Conservation (phyloP, 2,888 invertebrate genomes). For the Tortrix viridana region DNA sequence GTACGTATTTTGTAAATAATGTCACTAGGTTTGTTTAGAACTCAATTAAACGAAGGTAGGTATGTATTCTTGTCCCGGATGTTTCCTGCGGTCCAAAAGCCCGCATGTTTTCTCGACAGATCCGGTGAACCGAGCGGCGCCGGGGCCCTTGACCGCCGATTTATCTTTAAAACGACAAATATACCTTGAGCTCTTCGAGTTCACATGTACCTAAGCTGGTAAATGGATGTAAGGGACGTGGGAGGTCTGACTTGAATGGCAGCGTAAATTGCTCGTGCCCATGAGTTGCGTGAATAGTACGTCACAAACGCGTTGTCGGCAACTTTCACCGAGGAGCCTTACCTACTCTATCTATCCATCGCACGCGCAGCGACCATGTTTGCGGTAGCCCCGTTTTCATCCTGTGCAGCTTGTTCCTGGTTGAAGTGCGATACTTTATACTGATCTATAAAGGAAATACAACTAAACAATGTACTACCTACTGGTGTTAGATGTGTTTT, state of each 20-base stretch:
- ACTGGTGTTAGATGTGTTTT: not conserved
- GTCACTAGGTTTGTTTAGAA: not conserved
- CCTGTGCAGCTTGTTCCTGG: constrained; percentile 41
- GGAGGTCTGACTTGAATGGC: constrained; percentile 60
- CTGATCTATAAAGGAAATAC: not conserved
- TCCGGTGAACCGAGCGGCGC: constrained; percentile 49
- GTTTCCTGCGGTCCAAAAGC: constrained; percentile 55
- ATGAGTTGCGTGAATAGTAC: constrained; percentile 65
- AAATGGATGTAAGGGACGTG: constrained; percentile 54
- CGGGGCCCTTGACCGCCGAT: constrained; percentile 64
- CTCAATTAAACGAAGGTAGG: constrained; percentile 13
- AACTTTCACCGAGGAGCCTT: constrained; percentile 73
- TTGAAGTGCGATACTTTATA: constrained; percentile 31
- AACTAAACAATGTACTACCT: not conserved
- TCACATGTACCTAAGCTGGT: constrained; percentile 43
- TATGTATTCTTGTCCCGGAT: constrained; percentile 56
- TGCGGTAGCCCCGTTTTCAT: constrained; percentile 48
- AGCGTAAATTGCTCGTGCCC: constrained; percentile 65
- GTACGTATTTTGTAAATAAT: constrained; percentile 4
- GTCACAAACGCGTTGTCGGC: constrained; percentile 74
- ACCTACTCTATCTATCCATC: constrained; percentile 48
- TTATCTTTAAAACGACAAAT: constrained; percentile 62
- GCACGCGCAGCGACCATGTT: constrained; percentile 48
- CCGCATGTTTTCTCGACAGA: constrained; percentile 64
- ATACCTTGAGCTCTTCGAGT: constrained; percentile 51